Evolutionary conservation across 2,797 vertebrate species (phyloP).

Genomic region (Chaunax sp.): DNA sequence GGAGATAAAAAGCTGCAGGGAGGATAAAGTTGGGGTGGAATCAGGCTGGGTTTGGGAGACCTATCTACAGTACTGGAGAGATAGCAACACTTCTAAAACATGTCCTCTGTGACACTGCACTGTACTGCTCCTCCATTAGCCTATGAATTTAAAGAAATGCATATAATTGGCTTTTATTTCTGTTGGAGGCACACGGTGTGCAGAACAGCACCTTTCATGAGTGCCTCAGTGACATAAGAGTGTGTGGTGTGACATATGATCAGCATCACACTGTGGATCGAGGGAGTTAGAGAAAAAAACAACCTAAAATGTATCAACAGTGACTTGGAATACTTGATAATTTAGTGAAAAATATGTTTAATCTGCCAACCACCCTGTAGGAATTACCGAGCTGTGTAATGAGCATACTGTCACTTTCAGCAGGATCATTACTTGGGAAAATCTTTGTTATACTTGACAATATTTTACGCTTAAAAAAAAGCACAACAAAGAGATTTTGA

Average conservation of each 20-base stretch:
- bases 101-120: constrained; percentile 7
- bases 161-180: constrained; percentile 21
- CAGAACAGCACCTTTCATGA: constrained; percentile 2
- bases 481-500: not conserved
- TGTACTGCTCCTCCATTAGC: constrained; percentile 11
- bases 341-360: not conserved
- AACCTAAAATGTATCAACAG: constrained; percentile 7
- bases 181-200: constrained; percentile 8
- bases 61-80: constrained; percentile 4
- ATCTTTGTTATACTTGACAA: not conserved
- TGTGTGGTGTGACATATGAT: not conserved
- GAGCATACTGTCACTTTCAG: not conserved
- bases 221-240: not conserved
- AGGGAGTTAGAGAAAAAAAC: constrained; percentile 9
- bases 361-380: not conserved
- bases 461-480: not conserved
- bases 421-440: constrained; percentile 2
- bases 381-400: not conserved
- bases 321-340: constrained; percentile 11
- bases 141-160: constrained; percentile 13
- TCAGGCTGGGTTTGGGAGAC: constrained; percentile 22
- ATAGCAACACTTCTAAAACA: constrained; percentile 10
- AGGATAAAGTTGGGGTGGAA: constrained; percentile 14
- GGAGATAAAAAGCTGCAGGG: constrained; percentile 28
- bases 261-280: constrained; percentile 17